Base-by-base conservation (phyloP, 2,888 invertebrate genomes). In the Lycocerus yunnanus region DNA sequence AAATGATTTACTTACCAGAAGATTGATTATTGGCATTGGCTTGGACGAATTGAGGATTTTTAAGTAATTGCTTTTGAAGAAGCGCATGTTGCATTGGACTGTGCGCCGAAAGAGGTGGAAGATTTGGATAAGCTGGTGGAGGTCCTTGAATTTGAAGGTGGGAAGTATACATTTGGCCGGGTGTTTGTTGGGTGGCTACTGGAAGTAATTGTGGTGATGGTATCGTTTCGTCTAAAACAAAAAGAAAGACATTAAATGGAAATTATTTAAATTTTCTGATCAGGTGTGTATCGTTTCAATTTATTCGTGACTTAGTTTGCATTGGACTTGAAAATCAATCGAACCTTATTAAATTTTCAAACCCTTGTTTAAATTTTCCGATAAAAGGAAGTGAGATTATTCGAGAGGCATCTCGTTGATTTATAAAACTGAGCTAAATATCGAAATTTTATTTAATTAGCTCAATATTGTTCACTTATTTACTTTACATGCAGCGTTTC, bases 51-150 rank as follows among this genome's bases (percentile, higher is more conserved):
- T 89, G 88, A 20, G 86, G 85, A 80, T 87, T 86, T 83, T 91
- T 90, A 81, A 90, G 90, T 79, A 91, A 90, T 80, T 91, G 91
- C 77, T 91, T 90, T 77, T 88, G 88, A 73, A 87, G 85, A 79
- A 87, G 82, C 75, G 87, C 86, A 79, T 84, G 85, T 74, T 85
- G 85, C 77, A 86, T 82, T 67, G 82, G 82, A 73, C 82, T 83
- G 79, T 84, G 80, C 71, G 80, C 82, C 63, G 81, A 86, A 65
- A 86, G 85, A n/a, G 86, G 87, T 74, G 87, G 87, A 78, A 88
- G 85, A 71, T 82, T 82, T 74, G 86, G 85, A 76, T 85, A 85
- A 15, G 85, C 84, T 65, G 86, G 86, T 67, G 85, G 86, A 66
- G 85, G 88, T 24, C 87, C 87, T 66, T 87, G 88, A 74, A 87